These are phyloP conservation scores for Chaetorhynchus papuensis DNA, from an alignment of 2,113 vertebrate species.

Conservation along the genomic window DNA sequence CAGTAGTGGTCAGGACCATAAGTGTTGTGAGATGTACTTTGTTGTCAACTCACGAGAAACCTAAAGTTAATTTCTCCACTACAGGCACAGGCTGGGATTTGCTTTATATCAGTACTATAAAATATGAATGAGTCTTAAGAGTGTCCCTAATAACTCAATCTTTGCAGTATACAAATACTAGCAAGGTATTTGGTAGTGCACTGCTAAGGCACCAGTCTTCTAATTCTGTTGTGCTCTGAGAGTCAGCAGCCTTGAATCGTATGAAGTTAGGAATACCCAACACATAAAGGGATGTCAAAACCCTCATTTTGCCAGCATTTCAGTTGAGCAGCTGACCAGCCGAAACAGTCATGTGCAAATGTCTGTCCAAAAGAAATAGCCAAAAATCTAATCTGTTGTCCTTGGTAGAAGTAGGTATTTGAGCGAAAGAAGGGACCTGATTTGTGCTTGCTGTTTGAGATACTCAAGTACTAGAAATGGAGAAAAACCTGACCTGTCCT, in stretches of 20 bases:
- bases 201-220: neutral
- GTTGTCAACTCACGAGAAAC: neutral
- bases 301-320: neutral
- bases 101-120: neutral
- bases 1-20: neutral
- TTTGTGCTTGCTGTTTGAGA: neutral
- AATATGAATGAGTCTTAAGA: neutral
- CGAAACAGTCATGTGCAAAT: neutral
- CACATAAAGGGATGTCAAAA: neutral
- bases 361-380: neutral
- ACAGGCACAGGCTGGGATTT: neutral
- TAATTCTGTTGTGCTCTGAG: neutral
- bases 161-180: neutral
- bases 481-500: neutral
- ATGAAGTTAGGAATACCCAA: neutral
- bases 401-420: neutral
- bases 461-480: neutral
- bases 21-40: neutral
- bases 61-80: neutral
- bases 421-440: neutral
- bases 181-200: neutral
- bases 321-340: neutral
- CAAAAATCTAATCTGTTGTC: too few relatives aligned
- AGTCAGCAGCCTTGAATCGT: neutral
- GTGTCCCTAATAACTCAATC: neutral